phyloP scores from a whole-genome alignment of 2,888 invertebrate species.

The Epinotia bilunana region DNA sequence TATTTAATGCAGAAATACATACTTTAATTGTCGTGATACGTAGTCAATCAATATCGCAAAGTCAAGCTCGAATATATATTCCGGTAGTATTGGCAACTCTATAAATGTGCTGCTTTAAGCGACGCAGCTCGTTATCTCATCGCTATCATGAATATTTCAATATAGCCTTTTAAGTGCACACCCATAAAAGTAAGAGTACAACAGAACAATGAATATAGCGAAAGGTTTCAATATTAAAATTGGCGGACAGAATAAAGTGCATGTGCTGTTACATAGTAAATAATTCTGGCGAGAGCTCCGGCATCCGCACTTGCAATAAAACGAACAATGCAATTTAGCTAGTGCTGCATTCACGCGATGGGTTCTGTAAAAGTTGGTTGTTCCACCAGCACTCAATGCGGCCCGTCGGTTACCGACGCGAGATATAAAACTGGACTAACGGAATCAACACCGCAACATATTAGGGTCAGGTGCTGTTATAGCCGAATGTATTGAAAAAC shows the following conservation, averaged over 20 bases:
- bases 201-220: constrained; percentile 60
- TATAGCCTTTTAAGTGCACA: constrained; percentile 12
- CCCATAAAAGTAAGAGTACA: constrained; percentile 41
- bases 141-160: constrained; percentile 13
- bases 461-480: constrained; percentile 53
- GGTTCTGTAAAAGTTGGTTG: constrained; percentile 69
- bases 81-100: not conserved
- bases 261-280: constrained; percentile 81
- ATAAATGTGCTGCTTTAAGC: not conserved
- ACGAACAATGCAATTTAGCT: constrained; percentile 82
- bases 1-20: not conserved
- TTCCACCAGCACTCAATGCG: constrained; percentile 45
- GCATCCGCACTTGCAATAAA: constrained; percentile 80
- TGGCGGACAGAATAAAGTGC: constrained; percentile 75
- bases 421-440: constrained; percentile 60
- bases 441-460: constrained; percentile 55
- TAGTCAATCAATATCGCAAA: not conserved
- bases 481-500: constrained; percentile 49
- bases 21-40: too few relatives aligned
- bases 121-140: constrained; percentile 2
- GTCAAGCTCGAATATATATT: not conserved
- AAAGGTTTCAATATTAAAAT: constrained; percentile 73
- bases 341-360: constrained; percentile 75
- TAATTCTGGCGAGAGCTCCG: constrained; percentile 77
- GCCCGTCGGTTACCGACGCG: constrained; percentile 61